Conservation (phyloP, 2,797 vertebrate genomes). For the Rhinophrynus dorsalis region DNA sequence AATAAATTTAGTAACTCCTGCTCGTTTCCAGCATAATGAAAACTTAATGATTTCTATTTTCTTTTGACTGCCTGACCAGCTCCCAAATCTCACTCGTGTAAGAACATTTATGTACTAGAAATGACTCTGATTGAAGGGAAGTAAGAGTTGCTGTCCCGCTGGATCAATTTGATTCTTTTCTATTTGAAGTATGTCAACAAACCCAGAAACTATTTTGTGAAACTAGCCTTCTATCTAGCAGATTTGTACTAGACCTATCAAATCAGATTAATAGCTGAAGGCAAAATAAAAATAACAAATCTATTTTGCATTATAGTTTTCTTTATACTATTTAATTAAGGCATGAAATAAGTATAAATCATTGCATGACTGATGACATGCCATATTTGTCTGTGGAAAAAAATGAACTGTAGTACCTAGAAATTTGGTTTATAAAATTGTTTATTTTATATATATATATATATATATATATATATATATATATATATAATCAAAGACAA, state of each 20-base stretch:
- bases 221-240: background rate
- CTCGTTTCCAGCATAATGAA: constrained; percentile 29
- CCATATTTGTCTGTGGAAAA: too few species aligned
- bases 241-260: constrained; percentile 9
- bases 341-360: too few species aligned
- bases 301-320: too few species aligned
- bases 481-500: too few species aligned
- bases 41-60: constrained; percentile 45
- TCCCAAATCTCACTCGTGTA: constrained; percentile 36
- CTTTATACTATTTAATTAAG: too few species aligned
- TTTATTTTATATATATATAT: too few species aligned
- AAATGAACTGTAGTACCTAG: too few species aligned
- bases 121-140: constrained; percentile 22
- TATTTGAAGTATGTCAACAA: constrained; percentile 42
- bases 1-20: constrained; percentile 24
- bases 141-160: background rate
- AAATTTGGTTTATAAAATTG: too few species aligned
- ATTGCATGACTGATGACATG: too few species aligned
- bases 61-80: constrained; percentile 21
- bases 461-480: too few species aligned
- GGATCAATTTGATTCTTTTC: constrained; percentile 37
- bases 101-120: constrained; percentile 7
- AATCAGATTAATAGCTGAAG: background rate
- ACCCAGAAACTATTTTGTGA: constrained; percentile 24
- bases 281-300: background rate